These are phyloP conservation scores for Drosophila suzukii DNA, from an alignment of 1,140 invertebrate species.

Conservation along the genomic window DNA sequence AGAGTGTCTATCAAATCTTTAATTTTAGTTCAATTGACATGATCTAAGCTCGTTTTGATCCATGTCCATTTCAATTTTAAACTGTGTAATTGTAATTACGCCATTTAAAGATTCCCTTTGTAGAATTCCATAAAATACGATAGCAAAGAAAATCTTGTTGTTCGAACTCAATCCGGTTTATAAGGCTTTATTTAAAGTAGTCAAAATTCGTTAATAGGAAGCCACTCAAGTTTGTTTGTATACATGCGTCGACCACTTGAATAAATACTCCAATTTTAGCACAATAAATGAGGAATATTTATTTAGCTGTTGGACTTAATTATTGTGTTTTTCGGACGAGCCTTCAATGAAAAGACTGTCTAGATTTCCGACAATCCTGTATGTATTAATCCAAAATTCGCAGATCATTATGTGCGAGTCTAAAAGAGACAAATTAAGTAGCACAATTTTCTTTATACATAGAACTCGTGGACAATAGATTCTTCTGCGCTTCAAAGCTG, in stretches of 20 bases:
- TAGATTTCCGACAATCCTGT: constrained; percentile 4
- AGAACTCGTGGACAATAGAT: constrained; percentile 36
- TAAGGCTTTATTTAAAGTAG: neutral
- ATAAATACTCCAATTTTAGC: constrained; percentile 27
- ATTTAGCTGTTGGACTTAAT: constrained; percentile 23
- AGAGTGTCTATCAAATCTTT: neutral
- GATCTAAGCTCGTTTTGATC: neutral
- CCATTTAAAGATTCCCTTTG: neutral
- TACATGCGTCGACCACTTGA: constrained; percentile 23
- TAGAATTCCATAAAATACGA: neutral
- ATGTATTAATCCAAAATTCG: neutral
- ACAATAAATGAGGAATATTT: constrained; percentile 21
- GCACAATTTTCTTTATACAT: constrained; percentile 1
- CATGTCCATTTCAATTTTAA: neutral
- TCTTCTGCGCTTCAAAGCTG: constrained; percentile 62
- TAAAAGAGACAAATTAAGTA: neutral
- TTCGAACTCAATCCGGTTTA: constrained; percentile 6
- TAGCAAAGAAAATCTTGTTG: neutral
- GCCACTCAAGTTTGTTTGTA: constrained; percentile 22
- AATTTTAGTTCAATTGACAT: neutral
- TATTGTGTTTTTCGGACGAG: constrained; percentile 4
- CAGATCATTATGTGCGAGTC: constrained; percentile 5
- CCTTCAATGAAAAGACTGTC: neutral
- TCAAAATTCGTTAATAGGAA: constrained; percentile 33
- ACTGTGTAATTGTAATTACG: constrained; percentile 6